These are phyloP conservation scores for Belgica antarctica DNA, from an alignment of 2,888 invertebrate genomes.

Conservation along the genomic window DNA sequence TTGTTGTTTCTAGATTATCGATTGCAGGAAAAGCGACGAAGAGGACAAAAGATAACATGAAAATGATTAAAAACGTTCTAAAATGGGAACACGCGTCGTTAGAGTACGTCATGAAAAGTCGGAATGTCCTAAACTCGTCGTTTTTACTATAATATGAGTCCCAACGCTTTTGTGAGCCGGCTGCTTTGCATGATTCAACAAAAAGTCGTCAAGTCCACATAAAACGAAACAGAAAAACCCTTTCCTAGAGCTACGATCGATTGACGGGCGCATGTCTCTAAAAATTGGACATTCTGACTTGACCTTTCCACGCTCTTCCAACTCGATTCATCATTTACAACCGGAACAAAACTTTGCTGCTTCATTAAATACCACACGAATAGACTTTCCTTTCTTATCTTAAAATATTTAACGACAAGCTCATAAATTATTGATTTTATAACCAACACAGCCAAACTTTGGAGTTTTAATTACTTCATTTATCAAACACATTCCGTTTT, in stretches of 20 bases:
- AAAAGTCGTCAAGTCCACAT: neutral
- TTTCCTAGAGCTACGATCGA: neutral
- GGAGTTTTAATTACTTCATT: slow-evolving; percentile 42
- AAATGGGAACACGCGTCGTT: too few species aligned
- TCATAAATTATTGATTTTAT: slow-evolving; percentile 42
- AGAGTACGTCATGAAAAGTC: too few species aligned
- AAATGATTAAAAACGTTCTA: too few species aligned
- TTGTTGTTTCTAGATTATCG: too few species aligned
- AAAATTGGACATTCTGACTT: too few species aligned
- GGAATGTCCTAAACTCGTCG: too few species aligned
- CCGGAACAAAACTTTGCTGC: neutral
- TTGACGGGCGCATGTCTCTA: slow-evolving; percentile 39
- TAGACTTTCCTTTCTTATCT: neutral
- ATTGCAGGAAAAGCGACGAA: too few species aligned
- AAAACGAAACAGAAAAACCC: too few species aligned
- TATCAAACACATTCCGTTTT: slow-evolving; percentile 38
- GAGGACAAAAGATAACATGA: too few species aligned
- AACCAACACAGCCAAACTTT: neutral
- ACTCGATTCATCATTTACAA: neutral
- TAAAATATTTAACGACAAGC: slow-evolving; percentile 25
- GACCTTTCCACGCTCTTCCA: slow-evolving; percentile 41
- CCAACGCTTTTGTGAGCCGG: too few species aligned
- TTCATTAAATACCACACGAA: neutral
- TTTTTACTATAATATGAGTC: too few species aligned
- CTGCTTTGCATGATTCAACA: too few species aligned